A percentile compares a stretch with the other conserved stretches of the same genome.
Evolutionary conservation across 2,888 invertebrate genomes (phyloP).

Genomic region (Toxonevra muliebris): DNA sequence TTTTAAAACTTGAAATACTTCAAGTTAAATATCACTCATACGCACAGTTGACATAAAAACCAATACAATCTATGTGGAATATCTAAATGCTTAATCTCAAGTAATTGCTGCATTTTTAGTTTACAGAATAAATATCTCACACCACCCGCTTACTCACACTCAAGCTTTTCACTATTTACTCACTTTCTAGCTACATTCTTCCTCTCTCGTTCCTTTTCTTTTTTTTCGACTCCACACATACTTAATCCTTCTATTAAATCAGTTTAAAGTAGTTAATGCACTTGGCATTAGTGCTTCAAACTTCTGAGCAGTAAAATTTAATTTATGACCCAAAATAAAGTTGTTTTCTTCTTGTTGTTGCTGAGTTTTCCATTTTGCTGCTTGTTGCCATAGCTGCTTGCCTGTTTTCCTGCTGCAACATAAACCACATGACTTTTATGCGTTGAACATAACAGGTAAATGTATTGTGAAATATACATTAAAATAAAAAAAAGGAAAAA

Average conservation of each 20-base stretch:
- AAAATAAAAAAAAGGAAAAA: too few species aligned
- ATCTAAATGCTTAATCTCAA: too few species aligned
- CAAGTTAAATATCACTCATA: neutral
- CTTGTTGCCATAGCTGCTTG: too few species aligned
- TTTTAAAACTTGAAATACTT: neutral
- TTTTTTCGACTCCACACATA: neutral
- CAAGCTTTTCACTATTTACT: too few species aligned
- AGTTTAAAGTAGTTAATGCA: slow-evolving; percentile 18
- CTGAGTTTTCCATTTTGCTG: too few species aligned
- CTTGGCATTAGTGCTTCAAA: neutral
- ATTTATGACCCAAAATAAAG: too few species aligned
- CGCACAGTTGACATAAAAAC: neutral
- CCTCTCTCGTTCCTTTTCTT: too few species aligned
- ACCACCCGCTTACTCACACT: neutral
- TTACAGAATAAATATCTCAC: neutral
- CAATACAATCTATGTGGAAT: too few species aligned
- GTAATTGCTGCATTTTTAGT: neutral
- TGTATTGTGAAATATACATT: slow-evolving; percentile 13
- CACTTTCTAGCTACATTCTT: too few species aligned
- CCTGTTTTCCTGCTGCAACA: neutral
- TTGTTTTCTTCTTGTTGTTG: too few species aligned
- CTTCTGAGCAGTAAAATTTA: too few species aligned
- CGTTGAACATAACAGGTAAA: slow-evolving; percentile 17
- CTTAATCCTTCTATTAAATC: neutral
- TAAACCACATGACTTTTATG: slow-evolving; percentile 21